Percentiles rank a stretch among this genome's conserved stretches.
phyloP scores from a whole-genome alignment of 1,140 invertebrate species.

The Bombus confusus region DNA sequence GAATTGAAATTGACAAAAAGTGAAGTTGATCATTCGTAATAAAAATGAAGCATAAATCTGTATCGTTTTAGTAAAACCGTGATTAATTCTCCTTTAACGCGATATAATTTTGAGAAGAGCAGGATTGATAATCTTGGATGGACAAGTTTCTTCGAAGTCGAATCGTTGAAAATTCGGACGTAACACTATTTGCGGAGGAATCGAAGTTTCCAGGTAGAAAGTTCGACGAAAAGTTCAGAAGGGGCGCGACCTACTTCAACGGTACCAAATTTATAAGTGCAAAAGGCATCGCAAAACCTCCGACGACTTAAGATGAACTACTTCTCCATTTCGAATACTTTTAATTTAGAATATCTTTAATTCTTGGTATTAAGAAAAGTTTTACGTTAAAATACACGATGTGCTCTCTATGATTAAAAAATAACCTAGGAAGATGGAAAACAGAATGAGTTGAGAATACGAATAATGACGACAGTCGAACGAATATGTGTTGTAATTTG shows the following conservation, averaged over 20 bases:
- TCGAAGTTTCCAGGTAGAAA: conserved; percentile 16
- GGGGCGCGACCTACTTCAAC: conserved; percentile 7
- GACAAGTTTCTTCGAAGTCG: background rate
- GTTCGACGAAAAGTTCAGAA: conserved; percentile 1
- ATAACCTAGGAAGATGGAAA: background rate
- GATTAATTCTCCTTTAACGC: no score
- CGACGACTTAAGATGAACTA: background rate
- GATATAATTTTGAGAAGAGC: background rate
- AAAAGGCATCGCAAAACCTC: conserved; percentile 4
- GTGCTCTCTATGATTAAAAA: background rate
- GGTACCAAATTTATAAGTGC: conserved; percentile 19
- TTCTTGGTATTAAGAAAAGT: background rate
- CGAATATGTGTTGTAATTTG: background rate
- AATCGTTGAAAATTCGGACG: conserved; percentile 14
- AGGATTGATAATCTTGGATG: background rate
- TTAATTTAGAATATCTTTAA: background rate
- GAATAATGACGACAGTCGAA: background rate
- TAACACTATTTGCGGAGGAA: conserved; percentile 27
- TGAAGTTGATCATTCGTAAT: background rate
- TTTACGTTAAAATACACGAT: background rate
- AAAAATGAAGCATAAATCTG: background rate
- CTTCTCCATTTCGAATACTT: background rate
- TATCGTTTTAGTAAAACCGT: background rate
- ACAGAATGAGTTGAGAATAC: background rate
- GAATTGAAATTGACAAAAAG: no score